Conservation (phyloP, 1,140 invertebrate genomes). For the Hyles euphorbiae region DNA sequence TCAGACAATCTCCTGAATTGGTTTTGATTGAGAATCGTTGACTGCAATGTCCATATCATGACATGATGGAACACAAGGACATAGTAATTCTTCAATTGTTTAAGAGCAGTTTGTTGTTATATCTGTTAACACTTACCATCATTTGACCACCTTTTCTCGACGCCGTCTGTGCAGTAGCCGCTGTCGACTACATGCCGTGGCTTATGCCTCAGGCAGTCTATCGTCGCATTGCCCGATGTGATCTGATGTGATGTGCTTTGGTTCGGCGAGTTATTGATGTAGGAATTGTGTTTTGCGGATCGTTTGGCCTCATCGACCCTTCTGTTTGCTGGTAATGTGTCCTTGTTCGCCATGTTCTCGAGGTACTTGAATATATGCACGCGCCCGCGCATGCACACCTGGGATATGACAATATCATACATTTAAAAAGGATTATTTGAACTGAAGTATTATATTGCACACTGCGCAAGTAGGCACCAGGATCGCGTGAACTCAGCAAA, state of each 20-base stretch:
- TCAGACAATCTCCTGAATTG: no score
- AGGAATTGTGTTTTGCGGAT: constrained; percentile 62
- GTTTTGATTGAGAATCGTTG: no score
- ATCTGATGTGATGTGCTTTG: constrained; percentile 42
- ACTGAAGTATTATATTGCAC: no score
- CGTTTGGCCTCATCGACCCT: constrained; percentile 71
- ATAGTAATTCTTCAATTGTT: background rate
- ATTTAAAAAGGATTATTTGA: no score
- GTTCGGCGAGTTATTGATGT: constrained; percentile 62
- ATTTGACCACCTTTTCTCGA: constrained; percentile 91
- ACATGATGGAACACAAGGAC: background rate
- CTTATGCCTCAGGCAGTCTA: constrained; percentile 75
- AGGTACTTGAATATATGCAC: constrained; percentile 97
- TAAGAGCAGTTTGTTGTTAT: no score
- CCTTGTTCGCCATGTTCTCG: constrained; percentile 89
- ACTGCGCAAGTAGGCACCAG: no score
- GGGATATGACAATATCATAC: constrained; percentile 16
- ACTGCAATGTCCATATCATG: background rate
- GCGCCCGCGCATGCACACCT: constrained; percentile 93
- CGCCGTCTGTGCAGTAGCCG: constrained; percentile 89
- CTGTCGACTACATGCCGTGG: constrained; percentile 88
- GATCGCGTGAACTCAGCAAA: no score
- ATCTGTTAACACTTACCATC: constrained; percentile 73
- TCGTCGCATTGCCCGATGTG: constrained; percentile 73
- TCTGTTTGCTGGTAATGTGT: constrained; percentile 73